Base-by-base conservation (phyloP, 92 coral and sea anemone species). In the Plumapathes pennacea region DNA sequence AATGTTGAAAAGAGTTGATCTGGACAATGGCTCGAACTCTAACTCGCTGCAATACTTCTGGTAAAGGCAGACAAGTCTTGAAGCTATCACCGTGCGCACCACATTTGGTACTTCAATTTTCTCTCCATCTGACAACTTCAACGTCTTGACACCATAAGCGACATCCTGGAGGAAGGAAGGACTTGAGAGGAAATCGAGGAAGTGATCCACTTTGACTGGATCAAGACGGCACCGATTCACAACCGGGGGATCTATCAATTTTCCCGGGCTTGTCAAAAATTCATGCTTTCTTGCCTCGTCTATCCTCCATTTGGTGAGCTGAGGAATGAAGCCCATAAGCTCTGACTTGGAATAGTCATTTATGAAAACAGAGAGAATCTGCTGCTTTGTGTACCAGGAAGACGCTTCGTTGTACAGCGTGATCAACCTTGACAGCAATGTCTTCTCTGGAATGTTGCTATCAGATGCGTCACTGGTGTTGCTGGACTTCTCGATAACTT, bases 231-330 rank as follows among this genome's bases (percentile, higher is more conserved):
- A 12, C 23, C 65, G 65, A 21, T 39, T 2, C 17, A 15, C 17
- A 5, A 2, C 7, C 5, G 65, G 65, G 2, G 46, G 30, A 2
- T 36, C 64, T 0, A 69, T 60, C 46, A 31, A 56, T 54, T 56
- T 55, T 26, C 76, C 76, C n/a, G 64, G 42, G 4, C 56, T 46
- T 2, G 18, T 50, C n/a, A 54, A 49, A 13, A 32, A 40, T 10
- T 56, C 76, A 22, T 72, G 72, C 64, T 72, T 72, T 25, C 70
- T 39, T 31, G 62, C 70, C 24, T 71, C 78, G 10, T 71, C 78
- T 19, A 71, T 71, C 6, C 69, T 54, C 78, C 62, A 71, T 36
- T 48, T 60, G 17, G 69, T 59, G 32, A 71, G 47, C 9, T 69
- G 69, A 7, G 78, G 78, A 17, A 71, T 62, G 21, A 59, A 56